Conservation (phyloP, 1,140 invertebrate species). For the Diachasmimorpha longicaudata region DNA sequence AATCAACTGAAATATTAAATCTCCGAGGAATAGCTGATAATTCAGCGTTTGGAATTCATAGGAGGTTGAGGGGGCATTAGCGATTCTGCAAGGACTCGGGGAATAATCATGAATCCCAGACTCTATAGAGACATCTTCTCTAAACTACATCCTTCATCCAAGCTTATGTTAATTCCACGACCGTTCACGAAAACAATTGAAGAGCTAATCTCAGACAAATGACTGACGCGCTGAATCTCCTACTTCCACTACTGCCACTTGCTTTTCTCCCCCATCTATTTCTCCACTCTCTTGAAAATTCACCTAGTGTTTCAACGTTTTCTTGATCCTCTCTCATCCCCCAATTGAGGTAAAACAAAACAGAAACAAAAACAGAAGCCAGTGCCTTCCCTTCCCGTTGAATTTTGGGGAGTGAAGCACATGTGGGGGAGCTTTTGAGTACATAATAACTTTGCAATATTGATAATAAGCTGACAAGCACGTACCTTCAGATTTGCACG, state of each 20-base stretch:
- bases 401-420: not conserved
- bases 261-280: not conserved
- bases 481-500: constrained; percentile 43
- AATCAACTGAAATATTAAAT: not conserved
- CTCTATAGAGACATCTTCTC: constrained; percentile 15
- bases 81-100: constrained; percentile 34
- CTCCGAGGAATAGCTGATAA: not conserved
- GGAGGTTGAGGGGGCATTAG: constrained; percentile 25
- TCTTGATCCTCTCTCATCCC: not conserved
- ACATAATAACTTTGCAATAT: constrained; percentile 50
- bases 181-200: constrained; percentile 54
- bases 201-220: constrained; percentile 63
- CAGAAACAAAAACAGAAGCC: not conserved
- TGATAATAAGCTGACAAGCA: constrained; percentile 49
- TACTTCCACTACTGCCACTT: constrained; percentile 1
- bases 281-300: constrained; percentile 11
- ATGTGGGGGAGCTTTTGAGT: not conserved
- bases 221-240: constrained; percentile 48
- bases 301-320: not conserved
- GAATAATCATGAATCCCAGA: constrained; percentile 42
- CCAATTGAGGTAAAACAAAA: not conserved
- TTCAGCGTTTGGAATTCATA: not conserved
- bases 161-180: constrained; percentile 62
- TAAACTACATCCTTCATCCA: constrained; percentile 58
- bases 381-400: not conserved